Evolutionary conservation across 2,888 invertebrate species (phyloP).

Genomic region (Ornithoptera priamus): DNA sequence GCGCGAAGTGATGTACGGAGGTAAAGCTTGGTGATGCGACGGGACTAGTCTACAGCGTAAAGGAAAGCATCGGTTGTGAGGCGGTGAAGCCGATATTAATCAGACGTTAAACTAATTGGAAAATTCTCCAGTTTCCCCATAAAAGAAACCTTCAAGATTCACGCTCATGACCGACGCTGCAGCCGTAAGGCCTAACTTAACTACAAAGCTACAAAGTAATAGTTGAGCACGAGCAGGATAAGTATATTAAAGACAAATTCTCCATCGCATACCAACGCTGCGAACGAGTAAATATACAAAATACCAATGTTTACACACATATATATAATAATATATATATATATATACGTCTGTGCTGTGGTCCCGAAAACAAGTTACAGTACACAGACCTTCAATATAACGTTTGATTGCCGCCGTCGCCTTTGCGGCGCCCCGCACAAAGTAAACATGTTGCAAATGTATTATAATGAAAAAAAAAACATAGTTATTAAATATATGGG

Average conservation of each 20-base stretch:
- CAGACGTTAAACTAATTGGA: too few relatives aligned
- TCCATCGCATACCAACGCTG: conserved; percentile 12
- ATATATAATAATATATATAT: conserved; percentile 20
- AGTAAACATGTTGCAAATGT: too few relatives aligned
- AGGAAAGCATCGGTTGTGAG: too few relatives aligned
- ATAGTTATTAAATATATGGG: conserved; percentile 17
- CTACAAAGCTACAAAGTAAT: conserved; percentile 21
- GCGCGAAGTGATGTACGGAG: conserved; percentile 33
- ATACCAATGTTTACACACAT: conserved; percentile 9
- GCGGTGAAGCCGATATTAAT: not conserved
- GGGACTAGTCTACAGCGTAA: conserved; percentile 17
- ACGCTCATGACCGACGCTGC: not conserved
- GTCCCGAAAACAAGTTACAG: conserved; percentile 55
- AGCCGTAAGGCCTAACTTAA: conserved; percentile 20
- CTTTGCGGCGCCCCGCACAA: conserved; percentile 31
- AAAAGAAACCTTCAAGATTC: not conserved
- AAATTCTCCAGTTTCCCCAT: too few relatives aligned
- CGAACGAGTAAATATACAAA: conserved; percentile 39
- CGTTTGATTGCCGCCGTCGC: conserved; percentile 48
- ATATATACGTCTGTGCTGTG: conserved; percentile 43
- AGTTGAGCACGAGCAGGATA: conserved; percentile 22
- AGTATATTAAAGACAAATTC: conserved; percentile 24
- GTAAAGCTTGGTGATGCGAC: conserved; percentile 34
- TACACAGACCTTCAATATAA: conserved; percentile 34
- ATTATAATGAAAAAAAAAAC: too few relatives aligned